Evolutionary conservation across 2,888 invertebrate genomes (phyloP).

Genomic region (Dicranocentrus wangi): DNA sequence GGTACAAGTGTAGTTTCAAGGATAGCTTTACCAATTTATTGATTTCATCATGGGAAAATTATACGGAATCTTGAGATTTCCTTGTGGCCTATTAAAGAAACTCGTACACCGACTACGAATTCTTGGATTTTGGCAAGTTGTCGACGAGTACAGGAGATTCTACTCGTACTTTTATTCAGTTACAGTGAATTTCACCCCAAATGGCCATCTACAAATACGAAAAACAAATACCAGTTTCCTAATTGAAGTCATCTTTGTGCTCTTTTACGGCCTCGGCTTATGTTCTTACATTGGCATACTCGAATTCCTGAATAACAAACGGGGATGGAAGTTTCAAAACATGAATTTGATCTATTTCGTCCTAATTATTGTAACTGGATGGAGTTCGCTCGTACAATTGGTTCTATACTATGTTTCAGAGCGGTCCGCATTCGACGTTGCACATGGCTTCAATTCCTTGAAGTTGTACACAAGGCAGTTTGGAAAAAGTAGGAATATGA

Average conservation of each 20-base stretch:
- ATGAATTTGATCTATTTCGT: slow-evolving; percentile 40
- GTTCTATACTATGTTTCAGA: slow-evolving; percentile 3
- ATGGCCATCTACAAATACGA: not conserved
- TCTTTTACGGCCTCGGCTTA: slow-evolving; percentile 1
- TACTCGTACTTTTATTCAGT: slow-evolving; percentile 43
- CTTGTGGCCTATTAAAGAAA: too few species aligned
- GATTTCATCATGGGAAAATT: too few species aligned
- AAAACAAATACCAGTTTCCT: not conserved
- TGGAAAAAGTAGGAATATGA: slow-evolving; percentile 28
- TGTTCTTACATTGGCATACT: slow-evolving; percentile 18
- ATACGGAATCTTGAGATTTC: too few species aligned
- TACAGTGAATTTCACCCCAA: slow-evolving; percentile 1
- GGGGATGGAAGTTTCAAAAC: slow-evolving; percentile 13
- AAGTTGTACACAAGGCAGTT: slow-evolving; percentile 7
- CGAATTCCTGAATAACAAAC: not conserved
- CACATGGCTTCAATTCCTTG: slow-evolving; percentile 27
- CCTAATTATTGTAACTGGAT: not conserved
- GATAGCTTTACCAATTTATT: too few species aligned
- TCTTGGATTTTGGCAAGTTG: slow-evolving; percentile 24
- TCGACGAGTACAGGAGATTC: slow-evolving; percentile 28
- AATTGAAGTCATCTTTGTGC: slow-evolving; percentile 14
- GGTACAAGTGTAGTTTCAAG: too few species aligned
- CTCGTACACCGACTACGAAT: not conserved
- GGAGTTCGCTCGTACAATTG: slow-evolving; percentile 7
- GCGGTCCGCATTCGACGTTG: slow-evolving; percentile 8